A percentile compares a stretch with the other conserved stretches of the same genome.
phyloP scores from a whole-genome alignment of 2,113 vertebrate species.

The Pantherophis guttatus region DNA sequence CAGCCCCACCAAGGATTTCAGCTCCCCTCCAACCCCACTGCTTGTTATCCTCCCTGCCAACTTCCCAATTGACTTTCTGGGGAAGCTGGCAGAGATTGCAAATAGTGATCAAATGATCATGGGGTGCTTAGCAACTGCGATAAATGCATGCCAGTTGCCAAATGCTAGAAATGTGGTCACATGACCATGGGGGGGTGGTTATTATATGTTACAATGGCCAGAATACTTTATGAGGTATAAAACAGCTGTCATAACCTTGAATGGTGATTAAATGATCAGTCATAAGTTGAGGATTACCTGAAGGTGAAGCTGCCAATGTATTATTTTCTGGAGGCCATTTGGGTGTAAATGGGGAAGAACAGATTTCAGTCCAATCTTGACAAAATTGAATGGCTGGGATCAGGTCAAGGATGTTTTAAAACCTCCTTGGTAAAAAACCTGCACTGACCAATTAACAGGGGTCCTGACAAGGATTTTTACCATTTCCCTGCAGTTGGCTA shows the following conservation, averaged over 20 bases:
- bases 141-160: not conserved
- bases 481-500: too few relatives aligned
- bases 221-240: not conserved
- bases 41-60: not conserved
- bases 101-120: not conserved
- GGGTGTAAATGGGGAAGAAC: not conserved
- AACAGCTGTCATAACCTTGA: not conserved
- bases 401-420: not conserved
- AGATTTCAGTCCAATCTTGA: not conserved
- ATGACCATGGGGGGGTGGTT: rapidly evolving
- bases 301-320: not conserved
- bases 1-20: not conserved
- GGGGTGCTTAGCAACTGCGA: not conserved
- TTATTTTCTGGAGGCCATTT: not conserved
- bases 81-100: not conserved
- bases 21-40: not conserved
- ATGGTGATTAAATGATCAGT: not conserved
- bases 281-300: not conserved
- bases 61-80: not conserved
- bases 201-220: not conserved
- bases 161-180: not conserved
- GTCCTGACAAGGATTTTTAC: too few relatives aligned
- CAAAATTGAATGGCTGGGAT: not conserved
- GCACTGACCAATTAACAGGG: too few relatives aligned
- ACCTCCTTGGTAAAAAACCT: too few relatives aligned